Evolutionary conservation across 2,797 vertebrate species (phyloP), one percentile per base, ranked within the genome.

Genomic region (Anguilla anguilla): DNA sequence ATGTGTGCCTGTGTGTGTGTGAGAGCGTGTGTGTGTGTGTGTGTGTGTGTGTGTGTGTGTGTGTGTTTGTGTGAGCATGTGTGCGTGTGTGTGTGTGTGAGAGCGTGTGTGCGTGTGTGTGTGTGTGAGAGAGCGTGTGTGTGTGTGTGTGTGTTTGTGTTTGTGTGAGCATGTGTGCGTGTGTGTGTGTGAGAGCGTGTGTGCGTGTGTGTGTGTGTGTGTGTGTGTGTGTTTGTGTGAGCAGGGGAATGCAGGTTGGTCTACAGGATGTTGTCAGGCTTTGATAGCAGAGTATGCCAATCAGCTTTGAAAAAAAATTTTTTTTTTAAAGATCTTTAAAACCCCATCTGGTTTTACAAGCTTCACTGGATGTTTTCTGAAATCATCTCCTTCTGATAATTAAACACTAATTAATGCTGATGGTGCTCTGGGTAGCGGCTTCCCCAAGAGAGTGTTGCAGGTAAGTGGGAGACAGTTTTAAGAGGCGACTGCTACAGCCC

Each of bases 341-440:
- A 95, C 93, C 92, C 92, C 90, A 90, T 90, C 95, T 95, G 39
- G 74, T 5, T 46, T 43, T 74, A 13, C 69, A 74, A 13, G 69
- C 69, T 39, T 74, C 69, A 9, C 39, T 43, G 39, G 90, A 74
- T 74, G 90, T 91, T 86, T 90, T 74, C 90, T 89, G 19, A 94
- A 90, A 92, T 93, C 92, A 93, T 92, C 93, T 91, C 91, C 72
- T 85, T 92, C 94, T 95, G 95, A 95, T 96, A 96, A 96, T 96
- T 96, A 96, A 46, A 94, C 92, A 95, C 95, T 96, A 96, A 96
- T 96, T 96, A 96, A 93, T 95, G 94, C 86, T 88, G 93, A 94
- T 93, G 93, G 90, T 87, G 92, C 92, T 93, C 94, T 94, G 19
- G 31, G 86, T 93, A 90, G 93, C 88, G 88, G 92, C 90, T 53